Base-by-base conservation (phyloP, 2,888 invertebrate species). In the Gerosis bhagava region DNA sequence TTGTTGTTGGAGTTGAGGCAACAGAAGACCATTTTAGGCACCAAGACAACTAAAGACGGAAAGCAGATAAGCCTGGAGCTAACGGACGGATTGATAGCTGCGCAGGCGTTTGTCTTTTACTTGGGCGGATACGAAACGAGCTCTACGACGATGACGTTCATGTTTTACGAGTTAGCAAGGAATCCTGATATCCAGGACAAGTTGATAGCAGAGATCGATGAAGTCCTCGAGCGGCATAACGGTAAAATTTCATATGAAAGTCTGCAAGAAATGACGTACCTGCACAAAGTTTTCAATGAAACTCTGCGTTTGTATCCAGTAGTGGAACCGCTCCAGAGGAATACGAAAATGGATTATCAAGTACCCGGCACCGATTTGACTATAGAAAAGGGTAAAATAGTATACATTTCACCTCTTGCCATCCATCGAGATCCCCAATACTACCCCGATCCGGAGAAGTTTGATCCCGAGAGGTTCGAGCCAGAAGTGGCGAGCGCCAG, bases 241-340 rank as follows among this genome's bases (percentile, higher is more conserved):
- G 77, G 73, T 0, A 50, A 74, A 48, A 35, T 88, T 12, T 72
- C 72, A 3, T 86, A 82, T 25, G 83, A 87, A 1, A 53, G 65
- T 0, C 31, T 89, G 6, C 63, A 59, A 13, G 77, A 80, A 13
- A 69, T 89, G 71, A 59, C 62, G 8, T 88, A 86, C 51, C 48
- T 88, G 42, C 73, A 77, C 11, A 71, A 72, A 61, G 76, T 76
- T 8, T 68, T 83, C 7, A 64, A 61, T 62, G 74, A 59, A 61
- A 83, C 83, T 1, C 63, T 90, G 1, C 70, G 91, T 5, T 68
- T 80, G 56, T 83, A 80, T 58, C 83, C 90, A 0, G 65, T 89
- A 4, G 73, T 81, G 1, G 75, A 79, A 2, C 63, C 75, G 3
- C 56, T 84, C 3, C 75, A 71, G 35, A 68, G 87, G 15, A 62